phyloP scores from a whole-genome alignment of 1,140 invertebrate genomes.

The Sesamia nonagrioides region DNA sequence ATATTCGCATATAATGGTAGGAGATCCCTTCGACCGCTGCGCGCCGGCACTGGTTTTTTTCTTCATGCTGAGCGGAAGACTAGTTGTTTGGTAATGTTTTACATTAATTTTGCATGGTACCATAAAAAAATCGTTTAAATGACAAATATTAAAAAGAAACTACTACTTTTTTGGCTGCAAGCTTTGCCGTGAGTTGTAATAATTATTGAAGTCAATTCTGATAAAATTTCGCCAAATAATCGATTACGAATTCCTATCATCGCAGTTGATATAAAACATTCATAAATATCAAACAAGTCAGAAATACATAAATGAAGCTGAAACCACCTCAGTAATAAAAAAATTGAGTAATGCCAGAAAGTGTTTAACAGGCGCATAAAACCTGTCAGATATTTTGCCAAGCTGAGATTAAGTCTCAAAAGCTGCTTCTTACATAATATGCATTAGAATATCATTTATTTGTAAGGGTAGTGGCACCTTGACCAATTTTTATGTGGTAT shows the following conservation, averaged over 20 bases:
- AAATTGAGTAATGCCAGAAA: background rate
- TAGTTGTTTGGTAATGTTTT: slow-evolving; percentile 91
- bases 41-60: slow-evolving; percentile 98
- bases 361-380: slow-evolving; percentile 35
- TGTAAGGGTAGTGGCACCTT: slow-evolving; percentile 62
- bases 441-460: background rate
- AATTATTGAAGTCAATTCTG: slow-evolving; percentile 57
- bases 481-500: slow-evolving; percentile 77
- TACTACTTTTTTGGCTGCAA: background rate
- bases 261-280: slow-evolving; percentile 33
- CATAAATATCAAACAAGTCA: slow-evolving; percentile 21
- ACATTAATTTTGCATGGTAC: background rate
- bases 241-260: slow-evolving; percentile 15
- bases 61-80: slow-evolving; percentile 97
- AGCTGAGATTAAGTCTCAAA: background rate
- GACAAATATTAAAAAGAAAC: background rate
- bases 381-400: background rate
- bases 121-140: no score
- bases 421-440: background rate
- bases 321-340: slow-evolving; percentile 4
- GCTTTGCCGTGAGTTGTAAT: slow-evolving; percentile 52
- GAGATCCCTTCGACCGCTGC: slow-evolving; percentile 97
- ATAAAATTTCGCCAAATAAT: slow-evolving; percentile 47
- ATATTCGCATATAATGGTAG: slow-evolving; percentile 97
- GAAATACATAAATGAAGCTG: background rate